Conservation (phyloP, 2,888 invertebrate species). For the Eupithecia dodoneata region DNA sequence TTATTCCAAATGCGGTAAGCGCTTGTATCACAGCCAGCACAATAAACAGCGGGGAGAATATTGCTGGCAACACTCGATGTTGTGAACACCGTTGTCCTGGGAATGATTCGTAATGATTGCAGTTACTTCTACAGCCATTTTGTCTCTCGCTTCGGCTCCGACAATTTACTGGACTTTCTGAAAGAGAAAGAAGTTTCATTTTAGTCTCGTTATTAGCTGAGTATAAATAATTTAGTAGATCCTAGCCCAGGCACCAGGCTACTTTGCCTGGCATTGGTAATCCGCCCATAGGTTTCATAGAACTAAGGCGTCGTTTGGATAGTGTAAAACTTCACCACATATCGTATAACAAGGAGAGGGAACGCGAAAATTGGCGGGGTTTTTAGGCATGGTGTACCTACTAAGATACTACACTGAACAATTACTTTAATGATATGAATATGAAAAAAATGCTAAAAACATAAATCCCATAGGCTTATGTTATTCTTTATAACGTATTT, state of each 20-base stretch:
- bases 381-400: too few species aligned
- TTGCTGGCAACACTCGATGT: constrained; percentile 65
- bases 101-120: constrained; percentile 80
- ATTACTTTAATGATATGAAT: too few species aligned
- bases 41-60: constrained; percentile 45
- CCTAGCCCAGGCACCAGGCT: too few species aligned
- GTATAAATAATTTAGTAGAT: too few species aligned
- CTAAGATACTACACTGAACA: too few species aligned
- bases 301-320: background rate
- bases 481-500: too few species aligned
- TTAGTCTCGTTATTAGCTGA: background rate
- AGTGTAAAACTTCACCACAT: too few species aligned
- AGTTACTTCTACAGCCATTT: constrained; percentile 64
- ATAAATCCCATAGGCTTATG: too few species aligned
- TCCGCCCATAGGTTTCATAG: background rate
- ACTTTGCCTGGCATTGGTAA: background rate
- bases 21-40: constrained; percentile 45
- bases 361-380: too few species aligned
- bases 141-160: constrained; percentile 69
- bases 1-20: constrained; percentile 29
- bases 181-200: constrained; percentile 25
- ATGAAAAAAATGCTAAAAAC: too few species aligned
- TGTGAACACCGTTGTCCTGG: constrained; percentile 68
- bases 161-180: constrained; percentile 70
- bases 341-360: too few species aligned